Conservation (phyloP, 2,113 vertebrate genomes). For the Onychostruthus taczanowskii region DNA sequence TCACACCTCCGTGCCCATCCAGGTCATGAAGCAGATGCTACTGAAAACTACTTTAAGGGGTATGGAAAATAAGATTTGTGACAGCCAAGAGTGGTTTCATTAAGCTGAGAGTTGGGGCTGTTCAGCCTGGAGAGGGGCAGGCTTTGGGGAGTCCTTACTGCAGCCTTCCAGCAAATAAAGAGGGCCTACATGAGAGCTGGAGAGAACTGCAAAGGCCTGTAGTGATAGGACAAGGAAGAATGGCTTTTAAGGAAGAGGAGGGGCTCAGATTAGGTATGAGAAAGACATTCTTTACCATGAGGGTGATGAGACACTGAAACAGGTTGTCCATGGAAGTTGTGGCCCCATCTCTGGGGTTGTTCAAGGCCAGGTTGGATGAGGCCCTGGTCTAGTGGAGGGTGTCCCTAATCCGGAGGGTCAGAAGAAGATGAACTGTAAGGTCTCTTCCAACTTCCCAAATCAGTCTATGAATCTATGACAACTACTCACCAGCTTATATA, state of each 20-base stretch:
- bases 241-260: background rate
- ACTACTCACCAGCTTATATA: background rate
- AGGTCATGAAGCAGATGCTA: background rate
- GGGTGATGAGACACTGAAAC: background rate
- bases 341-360: background rate
- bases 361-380: background rate
- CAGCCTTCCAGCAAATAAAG: background rate
- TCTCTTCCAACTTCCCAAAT: background rate
- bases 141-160: background rate
- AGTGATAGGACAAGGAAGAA: background rate
- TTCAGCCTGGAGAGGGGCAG: background rate
- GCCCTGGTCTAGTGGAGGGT: background rate
- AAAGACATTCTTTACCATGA: background rate
- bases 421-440: background rate
- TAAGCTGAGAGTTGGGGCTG: background rate
- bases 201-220: background rate
- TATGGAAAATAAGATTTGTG: background rate
- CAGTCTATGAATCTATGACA: background rate
- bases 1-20: background rate
- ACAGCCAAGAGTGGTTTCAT: background rate
- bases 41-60: background rate
- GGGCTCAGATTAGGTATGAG: background rate
- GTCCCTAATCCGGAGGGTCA: background rate
- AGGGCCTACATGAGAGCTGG: background rate
- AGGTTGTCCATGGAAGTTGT: background rate